phyloP scores from a whole-genome alignment of 1,140 invertebrate genomes.

The Propsilocerus akamusi region DNA sequence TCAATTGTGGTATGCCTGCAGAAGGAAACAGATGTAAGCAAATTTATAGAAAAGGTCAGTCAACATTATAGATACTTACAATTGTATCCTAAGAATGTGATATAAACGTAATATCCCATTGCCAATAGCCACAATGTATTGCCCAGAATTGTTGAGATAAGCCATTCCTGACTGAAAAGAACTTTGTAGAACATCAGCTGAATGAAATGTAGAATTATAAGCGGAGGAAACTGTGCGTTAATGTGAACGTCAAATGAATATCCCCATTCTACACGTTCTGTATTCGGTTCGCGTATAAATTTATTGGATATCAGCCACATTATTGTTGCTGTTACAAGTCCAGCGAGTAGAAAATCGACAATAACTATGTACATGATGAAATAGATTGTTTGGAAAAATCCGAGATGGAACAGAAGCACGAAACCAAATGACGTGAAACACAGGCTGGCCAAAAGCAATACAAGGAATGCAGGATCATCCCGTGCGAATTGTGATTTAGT shows the following conservation, averaged over 20 bases:
- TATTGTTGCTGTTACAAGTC: slow-evolving; percentile 71
- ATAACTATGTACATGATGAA: slow-evolving; percentile 87
- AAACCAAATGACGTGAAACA: slow-evolving; percentile 81
- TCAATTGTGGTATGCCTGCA: slow-evolving; percentile 76
- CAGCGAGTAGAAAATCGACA: slow-evolving; percentile 83
- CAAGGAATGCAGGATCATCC: slow-evolving; percentile 97
- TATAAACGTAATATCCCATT: slow-evolving; percentile 86
- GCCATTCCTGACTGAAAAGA: slow-evolving; percentile 53
- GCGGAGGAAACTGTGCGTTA: slow-evolving; percentile 92
- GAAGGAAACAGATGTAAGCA: slow-evolving; percentile 14
- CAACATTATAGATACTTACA: slow-evolving; percentile 39
- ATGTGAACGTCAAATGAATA: slow-evolving; percentile 98
- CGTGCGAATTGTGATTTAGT: slow-evolving; percentile 97
- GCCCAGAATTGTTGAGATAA: slow-evolving; percentile 64
- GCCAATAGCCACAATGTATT: slow-evolving; percentile 91
- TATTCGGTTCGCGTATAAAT: slow-evolving; percentile 49
- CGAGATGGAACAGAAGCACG: slow-evolving; percentile 58
- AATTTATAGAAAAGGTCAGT: neutral
- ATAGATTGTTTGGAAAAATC: slow-evolving; percentile 56
- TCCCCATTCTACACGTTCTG: slow-evolving; percentile 87
- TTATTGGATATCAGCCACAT: slow-evolving; percentile 75
- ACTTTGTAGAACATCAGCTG: slow-evolving; percentile 77
- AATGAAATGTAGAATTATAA: slow-evolving; percentile 85
- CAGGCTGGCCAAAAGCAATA: slow-evolving; percentile 74
- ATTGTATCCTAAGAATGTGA: slow-evolving; percentile 95